Percentiles rank a stretch among this genome's conserved stretches.
phyloP scores from a whole-genome alignment of 2,797 vertebrate genomes.

The Lithobates sylvaticus region DNA sequence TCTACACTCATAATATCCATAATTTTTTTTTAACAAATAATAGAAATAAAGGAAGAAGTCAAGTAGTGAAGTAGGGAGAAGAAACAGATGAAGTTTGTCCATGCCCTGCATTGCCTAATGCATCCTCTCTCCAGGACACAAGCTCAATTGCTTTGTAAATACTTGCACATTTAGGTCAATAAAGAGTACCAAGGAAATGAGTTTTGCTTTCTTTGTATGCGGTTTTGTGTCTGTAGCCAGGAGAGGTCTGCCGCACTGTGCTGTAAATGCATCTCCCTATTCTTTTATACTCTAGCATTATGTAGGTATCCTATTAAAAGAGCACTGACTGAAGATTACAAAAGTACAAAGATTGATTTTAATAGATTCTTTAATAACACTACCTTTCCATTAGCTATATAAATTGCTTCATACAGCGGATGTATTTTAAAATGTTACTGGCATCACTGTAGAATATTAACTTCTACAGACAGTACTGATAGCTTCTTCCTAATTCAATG shows the following conservation, averaged over 20 bases:
- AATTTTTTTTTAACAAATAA: neutral
- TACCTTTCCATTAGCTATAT: neutral
- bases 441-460: neutral
- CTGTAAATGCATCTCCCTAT: neutral
- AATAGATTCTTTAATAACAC: neutral
- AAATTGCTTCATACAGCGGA: neutral
- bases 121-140: slow-evolving; percentile 21
- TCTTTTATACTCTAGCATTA: slow-evolving; percentile 20
- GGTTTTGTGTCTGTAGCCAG: slow-evolving; percentile 13
- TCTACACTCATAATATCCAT: neutral
- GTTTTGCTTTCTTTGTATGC: slow-evolving; percentile 22
- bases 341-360: neutral
- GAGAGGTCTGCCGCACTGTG: neutral
- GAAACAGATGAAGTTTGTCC: neutral
- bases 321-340: slow-evolving; percentile 1
- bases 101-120: slow-evolving; percentile 5
- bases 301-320: neutral
- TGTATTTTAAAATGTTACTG: neutral
- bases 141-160: slow-evolving; percentile 17
- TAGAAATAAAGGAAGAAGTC: neutral
- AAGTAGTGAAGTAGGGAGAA: slow-evolving; percentile 5
- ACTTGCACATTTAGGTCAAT: slow-evolving; percentile 25
- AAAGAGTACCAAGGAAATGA: slow-evolving; percentile 11
- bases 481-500: neutral
- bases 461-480: neutral